Evolutionary conservation across 2,113 vertebrate species (phyloP), one percentile per base, ranked within the genome.

Genomic region (Calcarius ornatus): DNA sequence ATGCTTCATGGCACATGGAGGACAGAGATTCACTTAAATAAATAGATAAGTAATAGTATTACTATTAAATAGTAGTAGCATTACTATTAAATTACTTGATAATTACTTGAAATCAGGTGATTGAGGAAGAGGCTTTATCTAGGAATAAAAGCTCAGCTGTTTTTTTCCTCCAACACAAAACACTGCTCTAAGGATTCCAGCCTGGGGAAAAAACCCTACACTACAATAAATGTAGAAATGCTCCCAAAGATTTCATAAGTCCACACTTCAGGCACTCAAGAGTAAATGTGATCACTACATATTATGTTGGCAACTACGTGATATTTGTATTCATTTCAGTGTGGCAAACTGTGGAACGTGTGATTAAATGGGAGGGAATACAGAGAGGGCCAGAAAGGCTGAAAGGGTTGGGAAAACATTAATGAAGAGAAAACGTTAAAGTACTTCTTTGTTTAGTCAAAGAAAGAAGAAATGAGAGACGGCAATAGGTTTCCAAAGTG

Each of bases 161-260:
- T 81, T 86, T 86, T 81, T 56, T 45, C 40, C 47, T 83, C 48
- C 51, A 85, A 23, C 43, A 64, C 30, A 81, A 90, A 90, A 73
- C 2, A 10, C 7, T 81, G 40, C 68, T 88, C 51, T 61, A 90
- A 88, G 60, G 51, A 88, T 83, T 56, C 71, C 82, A 90, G 75
- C 35, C 64, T 73, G 56, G 68, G 23, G 69, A 65, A 53, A 63
- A 2, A 4, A 0, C 2, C 2, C 57, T 54, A 37, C 0, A 0
- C 47, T 81, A 33, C 24, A 93, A 88, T 54, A 91, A 81, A 59
- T 15, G 68, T 40, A 73, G 79, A 92, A 91, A 88, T 21, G 27
- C 43, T 94, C 60, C 33, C 51, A 43, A 7, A 51, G 68, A 88
- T 86, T 77, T 70, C 8, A 0, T 77, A 90, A 91, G 50, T 37